Evolutionary conservation across 1,140 invertebrate species (phyloP).

Genomic region (Rhagoletis zephyria): DNA sequence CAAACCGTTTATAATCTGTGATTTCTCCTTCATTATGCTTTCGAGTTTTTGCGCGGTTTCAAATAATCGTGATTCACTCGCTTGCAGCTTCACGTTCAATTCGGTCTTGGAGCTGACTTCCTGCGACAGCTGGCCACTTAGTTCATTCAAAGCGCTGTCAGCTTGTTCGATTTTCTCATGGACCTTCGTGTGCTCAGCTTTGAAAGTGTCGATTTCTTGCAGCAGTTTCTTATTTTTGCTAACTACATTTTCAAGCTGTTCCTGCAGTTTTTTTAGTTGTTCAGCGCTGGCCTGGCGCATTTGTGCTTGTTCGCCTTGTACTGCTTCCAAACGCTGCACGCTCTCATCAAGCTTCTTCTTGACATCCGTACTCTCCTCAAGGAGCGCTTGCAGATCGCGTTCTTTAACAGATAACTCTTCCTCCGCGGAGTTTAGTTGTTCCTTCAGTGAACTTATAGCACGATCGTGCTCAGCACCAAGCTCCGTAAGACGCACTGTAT

Average conservation of each 20-base stretch:
- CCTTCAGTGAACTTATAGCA: constrained; percentile 22
- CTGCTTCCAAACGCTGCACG: background rate
- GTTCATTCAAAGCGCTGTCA: constrained; percentile 47
- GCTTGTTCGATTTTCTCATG: constrained; percentile 31
- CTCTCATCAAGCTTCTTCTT: constrained; percentile 51
- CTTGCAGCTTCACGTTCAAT: constrained; percentile 11
- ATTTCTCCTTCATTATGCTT: constrained; percentile 5
- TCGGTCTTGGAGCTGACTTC: background rate
- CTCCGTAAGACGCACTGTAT: constrained; percentile 8
- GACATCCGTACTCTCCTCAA: constrained; percentile 26
- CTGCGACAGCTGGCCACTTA: constrained; percentile 6
- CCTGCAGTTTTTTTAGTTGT: constrained; percentile 34
- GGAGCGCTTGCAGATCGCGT: constrained; percentile 3
- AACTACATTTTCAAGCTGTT: background rate
- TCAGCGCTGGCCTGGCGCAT: background rate
- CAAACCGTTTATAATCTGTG: constrained; percentile 14
- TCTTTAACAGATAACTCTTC: constrained; percentile 31
- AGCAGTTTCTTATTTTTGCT: constrained; percentile 53
- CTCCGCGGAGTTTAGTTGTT: background rate
- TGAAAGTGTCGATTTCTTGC: constrained; percentile 54
- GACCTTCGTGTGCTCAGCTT: constrained; percentile 43
- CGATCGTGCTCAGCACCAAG: constrained; percentile 7
- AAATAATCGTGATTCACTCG: constrained; percentile 34
- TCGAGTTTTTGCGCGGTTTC: constrained; percentile 52
- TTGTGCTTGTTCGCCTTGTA: background rate